Base-by-base conservation (phyloP, 2,113 vertebrate species). In the Erpornis zantholeuca region DNA sequence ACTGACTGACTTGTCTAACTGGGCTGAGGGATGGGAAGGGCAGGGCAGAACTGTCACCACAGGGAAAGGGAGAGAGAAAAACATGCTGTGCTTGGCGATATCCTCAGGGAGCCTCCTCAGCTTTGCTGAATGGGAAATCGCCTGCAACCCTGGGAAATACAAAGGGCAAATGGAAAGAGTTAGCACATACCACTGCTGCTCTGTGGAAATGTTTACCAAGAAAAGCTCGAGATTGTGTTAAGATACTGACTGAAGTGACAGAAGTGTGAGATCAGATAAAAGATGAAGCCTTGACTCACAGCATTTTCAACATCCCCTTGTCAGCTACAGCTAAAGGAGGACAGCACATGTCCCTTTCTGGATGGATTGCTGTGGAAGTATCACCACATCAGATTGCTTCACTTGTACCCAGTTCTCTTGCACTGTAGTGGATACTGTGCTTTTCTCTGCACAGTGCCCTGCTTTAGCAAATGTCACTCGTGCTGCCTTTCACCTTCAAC, bases 201-300 rank as follows among this genome's bases (percentile, higher is more conserved):
- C 91, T 94, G 88, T 90, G 93, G 86, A 94, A 93, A 95, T 88
- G 63, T 92, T 97, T 94, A 52, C 92, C 83, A 64, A 94, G 84
- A 95, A 93, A 86, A 95, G 64, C 66, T 83, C 25, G 54, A 92
- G 92, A 85, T 78, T 94, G 71, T 75, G 73, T 49, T 78, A 53
- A 92, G 94, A 94, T 95, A 92, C 47, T 60, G 65, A 45, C 36
- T 73, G 54, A 44, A 15, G 31, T 79, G 82, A 71, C 42, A 63
- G 53, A 75, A 88, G 57, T 29, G 44, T 82, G 56, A 79, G 53
- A 88, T 88, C 72, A 93, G 80, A 92, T 90, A 88, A 86, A 93
- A 94, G 75, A 71, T 35, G 82, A 92, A 91, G 38, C 75, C 54
- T 86, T 1, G 2, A 66, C 36, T 57, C 45, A 49, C 50, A 68